Percentiles rank a stretch among this genome's conserved stretches.
Evolutionary conservation across 1,140 invertebrate species (phyloP).

Genomic region (Drepana arcuata): DNA sequence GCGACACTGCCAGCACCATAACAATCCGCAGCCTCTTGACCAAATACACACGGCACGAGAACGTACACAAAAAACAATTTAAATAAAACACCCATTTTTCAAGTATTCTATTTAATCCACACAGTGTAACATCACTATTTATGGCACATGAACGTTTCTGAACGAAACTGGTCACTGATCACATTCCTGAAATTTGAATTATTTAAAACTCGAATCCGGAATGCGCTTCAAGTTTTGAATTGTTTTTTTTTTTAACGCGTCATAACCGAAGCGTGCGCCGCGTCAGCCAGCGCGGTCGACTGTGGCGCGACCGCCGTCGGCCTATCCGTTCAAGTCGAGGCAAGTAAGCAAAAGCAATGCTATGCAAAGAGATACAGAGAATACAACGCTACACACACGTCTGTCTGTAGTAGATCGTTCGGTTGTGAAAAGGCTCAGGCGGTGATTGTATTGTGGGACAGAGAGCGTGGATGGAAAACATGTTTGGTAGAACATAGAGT

Average conservation of each 20-base stretch:
- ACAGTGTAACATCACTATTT: constrained; percentile 55
- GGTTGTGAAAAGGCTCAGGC: constrained; percentile 35
- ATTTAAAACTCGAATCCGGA: constrained; percentile 23
- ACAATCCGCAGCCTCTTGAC: constrained; percentile 56
- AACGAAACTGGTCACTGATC: constrained; percentile 27
- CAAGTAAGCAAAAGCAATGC: too few relatives aligned
- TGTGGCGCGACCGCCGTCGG: constrained; percentile 15
- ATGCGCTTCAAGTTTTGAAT: constrained; percentile 26
- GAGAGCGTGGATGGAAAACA: constrained; percentile 44
- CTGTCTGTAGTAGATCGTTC: constrained; percentile 23
- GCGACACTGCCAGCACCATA: constrained; percentile 64
- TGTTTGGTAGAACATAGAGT: too few relatives aligned
- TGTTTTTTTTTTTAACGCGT: constrained; percentile 22
- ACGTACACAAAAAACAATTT: constrained; percentile 55
- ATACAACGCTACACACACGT: too few relatives aligned
- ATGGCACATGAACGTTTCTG: constrained; percentile 54
- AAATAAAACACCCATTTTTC: constrained; percentile 55
- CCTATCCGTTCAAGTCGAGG: too few relatives aligned
- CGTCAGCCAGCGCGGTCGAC: constrained; percentile 52
- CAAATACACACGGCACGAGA: constrained; percentile 55
- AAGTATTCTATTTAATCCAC: constrained; percentile 23
- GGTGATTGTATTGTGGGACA: constrained; percentile 46
- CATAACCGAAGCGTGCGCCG: constrained; percentile 34
- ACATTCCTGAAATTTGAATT: constrained; percentile 47
- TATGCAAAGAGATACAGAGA: too few relatives aligned